These are phyloP conservation scores for Gallirallus australis DNA, from an alignment of 2,797 vertebrate genomes.

Conservation along the genomic window DNA sequence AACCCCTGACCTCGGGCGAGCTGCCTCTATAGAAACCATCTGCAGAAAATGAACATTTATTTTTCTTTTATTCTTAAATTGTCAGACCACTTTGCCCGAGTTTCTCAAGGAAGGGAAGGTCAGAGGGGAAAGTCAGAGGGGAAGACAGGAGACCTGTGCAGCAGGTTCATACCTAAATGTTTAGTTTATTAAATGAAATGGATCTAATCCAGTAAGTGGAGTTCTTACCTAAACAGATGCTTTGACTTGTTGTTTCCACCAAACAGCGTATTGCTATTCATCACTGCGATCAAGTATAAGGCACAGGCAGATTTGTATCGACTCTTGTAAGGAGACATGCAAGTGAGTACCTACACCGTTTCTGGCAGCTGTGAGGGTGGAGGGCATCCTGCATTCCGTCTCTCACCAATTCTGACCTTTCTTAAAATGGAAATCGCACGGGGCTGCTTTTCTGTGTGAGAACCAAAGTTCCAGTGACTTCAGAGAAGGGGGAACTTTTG, in stretches of 20 bases:
- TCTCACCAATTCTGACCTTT: background rate
- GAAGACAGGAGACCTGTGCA: background rate
- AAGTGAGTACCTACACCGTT: conserved; percentile 71
- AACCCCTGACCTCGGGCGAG: fast-evolving
- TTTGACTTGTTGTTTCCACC: background rate
- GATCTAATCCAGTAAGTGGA: background rate
- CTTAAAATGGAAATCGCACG: background rate
- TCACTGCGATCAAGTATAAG: conserved; percentile 61
- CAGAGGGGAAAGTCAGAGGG: background rate
- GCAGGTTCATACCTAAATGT: background rate
- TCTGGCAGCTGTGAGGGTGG: background rate
- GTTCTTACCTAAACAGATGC: background rate
- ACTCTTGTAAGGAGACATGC: conserved; percentile 81
- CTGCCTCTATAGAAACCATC: background rate
- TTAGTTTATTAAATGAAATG: background rate
- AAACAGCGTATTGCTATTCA: conserved; percentile 79
- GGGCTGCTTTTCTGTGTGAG: background rate
- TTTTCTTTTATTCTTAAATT: background rate
- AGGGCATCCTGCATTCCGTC: background rate
- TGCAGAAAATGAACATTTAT: background rate
- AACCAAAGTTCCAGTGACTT: background rate
- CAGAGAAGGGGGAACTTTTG: background rate
- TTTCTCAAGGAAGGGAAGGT: background rate
- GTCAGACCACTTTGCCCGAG: background rate
- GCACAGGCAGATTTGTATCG: conserved; percentile 77